Base-by-base conservation (phyloP, 92 coral and sea anemone genomes). In the Heteractis magnifica region DNA sequence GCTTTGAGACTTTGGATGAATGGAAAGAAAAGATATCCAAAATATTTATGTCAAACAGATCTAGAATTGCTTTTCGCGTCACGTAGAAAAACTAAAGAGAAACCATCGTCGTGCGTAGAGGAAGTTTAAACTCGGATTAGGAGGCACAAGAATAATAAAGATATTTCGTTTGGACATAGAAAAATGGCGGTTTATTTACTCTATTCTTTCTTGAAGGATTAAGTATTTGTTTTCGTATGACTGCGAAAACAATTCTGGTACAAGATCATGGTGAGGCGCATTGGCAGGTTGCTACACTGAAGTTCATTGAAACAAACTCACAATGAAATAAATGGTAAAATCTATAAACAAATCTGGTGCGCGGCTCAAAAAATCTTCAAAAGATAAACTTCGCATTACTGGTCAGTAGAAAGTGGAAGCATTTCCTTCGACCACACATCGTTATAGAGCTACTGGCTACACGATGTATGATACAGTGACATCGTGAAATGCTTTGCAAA, bases 221-320 rank as follows among this genome's bases (percentile, higher is more conserved):
- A 68, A 26, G 73, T 11, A 20, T 23, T 68, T 68, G 73, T 68
- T 68, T 68, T 20, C 49, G 23, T 68, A 26, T 68, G 44, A 3
- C 73, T 68, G 73, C 26, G 23, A 68, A 68, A 68, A 68, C 73
- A 68, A 26, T 23, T 68, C 73, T 68, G 6, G 73, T 21, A 20
- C 11, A 68, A 14, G 49, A 23, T 68, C 5, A 68, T 62, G 70
- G 12, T 62, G 73, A 68, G 73, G 23, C 1, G 73, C 49, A 68
- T 48, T 50, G 73, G 58, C 58, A 53, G 9, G 58, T 12, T 53
- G 2, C 44, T 34, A 34, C 44, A 34, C 44, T 34, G 44, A 34
- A 34, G 44, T 34, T 34, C 3, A 34, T 34, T 34, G 44, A 34
- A 26, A 26, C 26, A 26, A 26, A 34, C 44, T 34, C 44, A 34